These are phyloP conservation scores for Halcyon leucocephala DNA, from an alignment of 2,797 vertebrate genomes.

Conservation along the genomic window DNA sequence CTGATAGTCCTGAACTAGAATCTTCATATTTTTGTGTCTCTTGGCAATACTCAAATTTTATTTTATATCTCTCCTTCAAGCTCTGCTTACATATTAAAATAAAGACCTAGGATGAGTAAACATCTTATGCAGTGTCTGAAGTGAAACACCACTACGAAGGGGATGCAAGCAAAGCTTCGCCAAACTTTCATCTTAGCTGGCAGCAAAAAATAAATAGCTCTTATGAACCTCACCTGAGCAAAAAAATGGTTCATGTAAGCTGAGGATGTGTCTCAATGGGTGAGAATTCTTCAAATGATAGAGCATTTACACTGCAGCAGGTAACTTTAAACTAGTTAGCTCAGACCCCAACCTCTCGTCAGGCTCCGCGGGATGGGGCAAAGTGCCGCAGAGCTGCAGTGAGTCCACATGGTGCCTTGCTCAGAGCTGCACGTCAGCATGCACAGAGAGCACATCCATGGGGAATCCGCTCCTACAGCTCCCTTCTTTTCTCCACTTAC, in stretches of 20 bases:
- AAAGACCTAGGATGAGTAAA: not conserved
- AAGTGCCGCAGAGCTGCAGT: not conserved
- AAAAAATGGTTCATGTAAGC: not conserved
- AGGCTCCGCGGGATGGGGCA: not conserved
- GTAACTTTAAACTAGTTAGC: not conserved
- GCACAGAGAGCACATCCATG: accelerated
- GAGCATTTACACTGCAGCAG: not conserved
- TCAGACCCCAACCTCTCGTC: not conserved
- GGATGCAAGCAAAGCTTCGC: not conserved
- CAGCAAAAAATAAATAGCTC: not conserved
- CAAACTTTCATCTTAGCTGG: not conserved
- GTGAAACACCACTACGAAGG: not conserved
- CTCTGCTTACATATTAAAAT: not conserved
- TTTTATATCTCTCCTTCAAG: not conserved
- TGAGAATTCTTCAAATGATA: not conserved
- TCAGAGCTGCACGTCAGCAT: not conserved
- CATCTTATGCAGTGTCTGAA: not conserved
- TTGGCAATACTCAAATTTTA: constrained; percentile 46
- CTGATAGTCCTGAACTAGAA: constrained; percentile 62
- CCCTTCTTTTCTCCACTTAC: not conserved
- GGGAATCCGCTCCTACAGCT: not conserved
- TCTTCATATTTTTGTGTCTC: constrained; percentile 47
- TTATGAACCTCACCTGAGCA: not conserved
- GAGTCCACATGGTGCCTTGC: accelerated
- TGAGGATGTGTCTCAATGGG: not conserved